Evolutionary conservation across 2,888 invertebrate genomes (phyloP), one percentile per base, ranked within the genome.

Genomic region (Anorthoa munda): DNA sequence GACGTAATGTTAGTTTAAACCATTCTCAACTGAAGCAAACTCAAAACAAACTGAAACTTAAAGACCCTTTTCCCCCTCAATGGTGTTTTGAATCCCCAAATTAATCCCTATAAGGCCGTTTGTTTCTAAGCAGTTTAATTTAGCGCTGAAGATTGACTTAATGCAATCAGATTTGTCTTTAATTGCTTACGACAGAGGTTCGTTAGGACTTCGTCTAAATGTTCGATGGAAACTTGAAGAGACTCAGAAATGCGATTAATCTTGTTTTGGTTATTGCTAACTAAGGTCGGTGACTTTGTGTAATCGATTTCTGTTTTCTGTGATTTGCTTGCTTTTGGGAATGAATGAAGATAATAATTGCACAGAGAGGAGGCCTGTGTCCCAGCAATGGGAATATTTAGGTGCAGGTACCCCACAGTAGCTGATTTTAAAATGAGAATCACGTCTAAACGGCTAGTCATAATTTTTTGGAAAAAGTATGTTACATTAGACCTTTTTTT

Each of bases 141-240:
- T 80, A 50, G 55, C 63, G 4, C 66, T 55, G 75, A 84, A 86
- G 85, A 87, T 86, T 82, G 77, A 80, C 74, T 82, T 87, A 68
- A 83, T 83, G 75, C 78, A 82, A 86, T 86, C 78, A 83, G 83
- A 84, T 82, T 84, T 77, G 61, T 70, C 51, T 83, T 79, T 71
- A 80, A 86, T 80, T 86, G 82, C 77, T 81, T 67, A 73, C 64
- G 75, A 73, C 77, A 70, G 75, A 71, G 51, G 77, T 72, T 82
- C 73, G 72, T 76, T 75, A 81, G 58, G 53, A 55, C 18, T 55
- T 75, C 58, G 26, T 48, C 51, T 48, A 72, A 75, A 79, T 71
- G 64, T 63, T 75, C 66, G n/a, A 13, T n/a, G 67, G 67, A 75
- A 84, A 68, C 70, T 75, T 75, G 58, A 48, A 58, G 46, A 39